Percentiles rank a stretch among this genome's conserved stretches.
phyloP scores from a whole-genome alignment of 1,140 invertebrate genomes.

The Zaprionus tsacasi region DNA sequence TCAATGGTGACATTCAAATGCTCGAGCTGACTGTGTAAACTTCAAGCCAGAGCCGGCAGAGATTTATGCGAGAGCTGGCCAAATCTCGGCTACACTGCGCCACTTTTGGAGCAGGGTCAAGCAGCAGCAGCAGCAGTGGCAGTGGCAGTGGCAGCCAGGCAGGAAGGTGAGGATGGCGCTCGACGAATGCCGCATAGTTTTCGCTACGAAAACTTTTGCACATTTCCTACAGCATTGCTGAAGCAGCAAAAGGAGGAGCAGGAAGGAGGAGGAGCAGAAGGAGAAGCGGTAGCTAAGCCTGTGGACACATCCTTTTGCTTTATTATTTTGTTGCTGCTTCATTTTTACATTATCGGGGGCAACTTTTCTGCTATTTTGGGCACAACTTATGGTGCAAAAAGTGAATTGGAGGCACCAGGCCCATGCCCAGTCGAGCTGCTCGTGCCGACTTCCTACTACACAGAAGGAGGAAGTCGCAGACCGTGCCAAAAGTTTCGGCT shows the following conservation, averaged over 20 bases:
- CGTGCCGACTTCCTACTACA: constrained; percentile 72
- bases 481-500: constrained; percentile 63
- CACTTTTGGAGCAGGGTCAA: constrained; percentile 23
- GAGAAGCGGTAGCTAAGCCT: constrained; percentile 16
- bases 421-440: constrained; percentile 46
- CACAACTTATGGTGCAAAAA: constrained; percentile 80
- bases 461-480: constrained; percentile 69
- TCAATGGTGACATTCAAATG: constrained; percentile 74
- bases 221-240: constrained; percentile 53
- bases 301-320: constrained; percentile 54
- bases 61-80: constrained; percentile 67
- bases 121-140: constrained; percentile 2
- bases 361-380: constrained; percentile 79
- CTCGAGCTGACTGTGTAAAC: constrained; percentile 47
- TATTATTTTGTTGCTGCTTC: constrained; percentile 62
- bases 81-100: constrained; percentile 1
- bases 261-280: neutral
- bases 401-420: constrained; percentile 56
- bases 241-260: constrained; percentile 7
- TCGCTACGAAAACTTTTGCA: constrained; percentile 41
- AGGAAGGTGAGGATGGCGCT: constrained; percentile 1
- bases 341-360: constrained; percentile 77
- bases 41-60: constrained; percentile 45
- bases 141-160: neutral
- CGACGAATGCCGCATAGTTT: constrained; percentile 42